Percentiles rank a stretch among this genome's conserved stretches.
Conservation (phyloP, 2,888 invertebrate genomes). For the Formica aserva region DNA sequence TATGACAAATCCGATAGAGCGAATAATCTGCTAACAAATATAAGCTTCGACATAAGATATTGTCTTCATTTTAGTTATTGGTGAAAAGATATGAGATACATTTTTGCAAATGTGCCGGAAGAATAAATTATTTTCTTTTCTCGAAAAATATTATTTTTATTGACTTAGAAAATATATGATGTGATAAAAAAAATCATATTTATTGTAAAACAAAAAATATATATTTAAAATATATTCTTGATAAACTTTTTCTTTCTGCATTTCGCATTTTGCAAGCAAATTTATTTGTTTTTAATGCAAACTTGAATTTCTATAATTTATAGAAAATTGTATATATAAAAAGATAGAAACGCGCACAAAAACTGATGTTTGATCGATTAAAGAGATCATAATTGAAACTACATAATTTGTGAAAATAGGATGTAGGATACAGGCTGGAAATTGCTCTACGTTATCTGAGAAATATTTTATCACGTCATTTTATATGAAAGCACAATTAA, state of each 20-base stretch:
- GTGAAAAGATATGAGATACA: neutral
- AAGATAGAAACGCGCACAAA: neutral
- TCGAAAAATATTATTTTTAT: neutral
- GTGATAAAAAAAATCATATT: neutral
- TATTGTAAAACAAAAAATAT: neutral
- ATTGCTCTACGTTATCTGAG: conserved; percentile 5
- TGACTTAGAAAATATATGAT: neutral
- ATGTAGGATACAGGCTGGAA: neutral
- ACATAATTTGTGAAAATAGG: neutral
- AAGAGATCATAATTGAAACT: neutral
- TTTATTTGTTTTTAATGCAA: neutral
- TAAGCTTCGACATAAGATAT: neutral
- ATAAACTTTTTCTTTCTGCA: neutral
- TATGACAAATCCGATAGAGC: conserved; percentile 40
- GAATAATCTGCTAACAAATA: conserved; percentile 10
- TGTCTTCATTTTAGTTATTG: neutral
- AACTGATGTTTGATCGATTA: neutral
- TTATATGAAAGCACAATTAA: neutral
- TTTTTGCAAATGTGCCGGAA: neutral
- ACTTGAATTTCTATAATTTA: neutral
- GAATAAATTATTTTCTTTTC: neutral
- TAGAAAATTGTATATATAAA: neutral
- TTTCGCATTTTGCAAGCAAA: neutral
- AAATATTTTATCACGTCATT: conserved; percentile 19
- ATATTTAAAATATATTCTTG: neutral